Conservation (phyloP, 1,140 invertebrate species). For the Trichomalopsis sarcophagae region DNA sequence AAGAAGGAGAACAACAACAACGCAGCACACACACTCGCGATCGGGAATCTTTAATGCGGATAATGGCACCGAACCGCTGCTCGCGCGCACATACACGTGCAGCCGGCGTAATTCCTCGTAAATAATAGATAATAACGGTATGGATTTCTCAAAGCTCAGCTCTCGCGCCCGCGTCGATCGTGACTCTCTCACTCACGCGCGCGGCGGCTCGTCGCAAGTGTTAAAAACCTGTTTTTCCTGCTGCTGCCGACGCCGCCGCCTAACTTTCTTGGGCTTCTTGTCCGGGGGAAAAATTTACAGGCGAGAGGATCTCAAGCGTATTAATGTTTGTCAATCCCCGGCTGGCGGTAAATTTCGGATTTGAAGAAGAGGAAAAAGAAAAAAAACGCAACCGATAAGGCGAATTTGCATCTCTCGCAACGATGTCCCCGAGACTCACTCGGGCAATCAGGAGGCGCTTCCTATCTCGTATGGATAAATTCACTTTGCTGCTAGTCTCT, state of each 20-base stretch:
- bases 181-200: background rate
- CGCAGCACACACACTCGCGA: slow-evolving; percentile 28
- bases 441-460: background rate
- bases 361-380: background rate
- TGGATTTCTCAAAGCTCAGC: slow-evolving; percentile 45
- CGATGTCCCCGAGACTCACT: background rate
- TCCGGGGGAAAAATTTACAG: slow-evolving; percentile 33
- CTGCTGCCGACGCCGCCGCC: background rate
- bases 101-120: slow-evolving; percentile 52
- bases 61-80: slow-evolving; percentile 43
- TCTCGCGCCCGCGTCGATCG: slow-evolving; percentile 30
- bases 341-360: slow-evolving; percentile 33
- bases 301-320: background rate
- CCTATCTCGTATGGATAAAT: background rate
- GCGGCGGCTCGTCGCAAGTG: background rate
- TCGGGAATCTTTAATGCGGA: slow-evolving; percentile 50
- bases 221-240: slow-evolving; percentile 48
- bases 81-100: background rate
- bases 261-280: slow-evolving; percentile 34
- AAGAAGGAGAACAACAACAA: slow-evolving; percentile 10
- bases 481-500: background rate
- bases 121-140: slow-evolving; percentile 55
- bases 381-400: slow-evolving; percentile 25
- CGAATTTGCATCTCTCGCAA: slow-evolving; percentile 5
- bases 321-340: slow-evolving; percentile 31